Base-by-base conservation (phyloP, 2,113 vertebrate genomes). In the Macrotus californicus region DNA sequence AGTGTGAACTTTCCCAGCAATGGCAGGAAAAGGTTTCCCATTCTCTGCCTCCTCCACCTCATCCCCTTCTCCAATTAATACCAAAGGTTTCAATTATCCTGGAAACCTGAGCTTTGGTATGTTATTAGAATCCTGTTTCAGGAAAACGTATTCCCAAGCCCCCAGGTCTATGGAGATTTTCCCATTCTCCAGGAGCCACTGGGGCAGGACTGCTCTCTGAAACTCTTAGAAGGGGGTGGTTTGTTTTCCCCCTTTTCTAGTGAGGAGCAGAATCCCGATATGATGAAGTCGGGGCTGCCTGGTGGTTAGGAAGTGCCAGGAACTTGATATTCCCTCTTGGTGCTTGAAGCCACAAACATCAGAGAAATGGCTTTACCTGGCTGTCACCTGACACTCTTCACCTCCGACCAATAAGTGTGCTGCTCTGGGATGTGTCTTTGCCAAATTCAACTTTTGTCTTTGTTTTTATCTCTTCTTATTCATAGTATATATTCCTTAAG, bases 11-110 rank as follows among this genome's bases (percentile, higher is more conserved):
- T 95, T 84, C 94, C 93, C 31, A 86, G 88, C 89, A 89, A 81
- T 2, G 16, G 39, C 48, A 88, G 89, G 96, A 89, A 91, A 92
- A 90, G 50, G n/a, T 92, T 96, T 96, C 54, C 22, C 2, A 0
- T 70, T 94, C 50, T 82, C 61, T 5, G 54, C 36, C 61, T 61
- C 81, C 86, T 89, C n/a, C 9, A 54, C 6, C 31, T n/a, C 41
- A 75, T n/a, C 59, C 46, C 67, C 61, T 79, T 81, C 82, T 94
- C 96, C 96, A 90, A 72, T 95, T 96, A 96, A 93, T 93, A 84
- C 59, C 92, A 91, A 96, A 94, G 66, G 1, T 48, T 89, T 95
- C 80, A 96, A 77, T 97, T 93, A 84, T 83, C 94, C 2, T 2
- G 69, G 75, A 97, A 97, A 96, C 66, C 72, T 75, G 83, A 95